Conservation (phyloP, 2,888 invertebrate species). For the Sicus ferrugineus region DNA sequence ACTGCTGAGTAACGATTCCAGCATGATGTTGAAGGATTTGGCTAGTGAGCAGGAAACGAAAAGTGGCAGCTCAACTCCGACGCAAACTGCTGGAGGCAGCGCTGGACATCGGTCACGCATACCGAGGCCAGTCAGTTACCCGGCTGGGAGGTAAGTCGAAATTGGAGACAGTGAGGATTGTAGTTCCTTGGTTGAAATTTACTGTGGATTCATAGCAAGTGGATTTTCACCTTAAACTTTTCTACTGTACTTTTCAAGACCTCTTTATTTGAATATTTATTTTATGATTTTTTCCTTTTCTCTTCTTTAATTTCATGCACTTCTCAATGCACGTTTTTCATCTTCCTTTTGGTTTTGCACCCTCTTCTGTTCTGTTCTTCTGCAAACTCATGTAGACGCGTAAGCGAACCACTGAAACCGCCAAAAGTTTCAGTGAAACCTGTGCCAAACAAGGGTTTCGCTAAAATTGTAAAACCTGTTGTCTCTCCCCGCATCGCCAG, state of each 20-base stretch:
- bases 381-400: slow-evolving; percentile 3
- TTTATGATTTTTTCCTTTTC: slow-evolving; percentile 20
- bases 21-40: slow-evolving; percentile 62
- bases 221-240: too few relatives aligned
- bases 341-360: not conserved
- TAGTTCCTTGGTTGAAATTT: not conserved
- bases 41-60: slow-evolving; percentile 61
- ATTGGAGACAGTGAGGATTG: not conserved
- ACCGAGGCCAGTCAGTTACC: slow-evolving; percentile 64
- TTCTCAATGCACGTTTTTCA: slow-evolving; percentile 40
- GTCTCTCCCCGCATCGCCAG: slow-evolving; percentile 57
- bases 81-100: slow-evolving; percentile 47
- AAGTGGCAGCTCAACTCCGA: slow-evolving; percentile 64
- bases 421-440: not conserved
- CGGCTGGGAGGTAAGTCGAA: slow-evolving; percentile 62
- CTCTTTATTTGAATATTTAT: slow-evolving; percentile 10
- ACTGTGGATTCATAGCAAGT: too few relatives aligned
- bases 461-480: slow-evolving; percentile 31
- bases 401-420: not conserved
- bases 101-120: slow-evolving; percentile 61
- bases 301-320: slow-evolving; percentile 34
- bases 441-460: not conserved
- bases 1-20: slow-evolving; percentile 63
- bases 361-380: slow-evolving; percentile 36
- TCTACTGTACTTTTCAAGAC: too few relatives aligned